Percentiles rank a stretch among this genome's conserved stretches.
These are phyloP conservation scores for Coremacera marginata DNA, from an alignment of 2,888 invertebrate genomes.

Conservation along the genomic window DNA sequence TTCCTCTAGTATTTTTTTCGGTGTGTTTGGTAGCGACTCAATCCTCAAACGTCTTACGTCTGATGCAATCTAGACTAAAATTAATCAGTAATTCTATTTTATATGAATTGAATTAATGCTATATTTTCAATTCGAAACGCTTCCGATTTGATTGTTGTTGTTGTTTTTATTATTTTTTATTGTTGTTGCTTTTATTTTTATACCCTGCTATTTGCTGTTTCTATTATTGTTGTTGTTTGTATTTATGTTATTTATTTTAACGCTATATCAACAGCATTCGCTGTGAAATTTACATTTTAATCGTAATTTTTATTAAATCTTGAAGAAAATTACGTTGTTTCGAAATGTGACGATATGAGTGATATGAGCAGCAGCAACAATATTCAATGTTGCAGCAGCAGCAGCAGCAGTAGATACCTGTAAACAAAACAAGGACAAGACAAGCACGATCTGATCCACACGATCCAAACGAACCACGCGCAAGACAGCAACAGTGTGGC, in stretches of 20 bases:
- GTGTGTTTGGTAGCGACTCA: too few species aligned
- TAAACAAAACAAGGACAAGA: not conserved
- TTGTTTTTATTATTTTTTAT: too few species aligned
- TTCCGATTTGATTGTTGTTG: too few species aligned
- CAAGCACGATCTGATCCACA: not conserved
- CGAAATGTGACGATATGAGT: conserved; percentile 11
- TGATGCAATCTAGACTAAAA: conserved; percentile 19
- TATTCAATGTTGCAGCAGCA: not conserved
- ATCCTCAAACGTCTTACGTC: not conserved
- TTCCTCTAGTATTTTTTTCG: too few species aligned
- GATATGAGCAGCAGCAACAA: conserved; percentile 20
- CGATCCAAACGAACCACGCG: not conserved
- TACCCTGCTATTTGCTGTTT: too few species aligned
- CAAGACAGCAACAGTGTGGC: not conserved
- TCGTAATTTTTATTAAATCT: not conserved
- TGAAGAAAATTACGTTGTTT: not conserved
- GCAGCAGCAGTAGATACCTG: not conserved
- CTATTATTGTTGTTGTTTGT: too few species aligned
- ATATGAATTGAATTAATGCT: conserved; percentile 11
- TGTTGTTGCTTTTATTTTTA: too few species aligned
- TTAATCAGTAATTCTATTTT: conserved; percentile 17
- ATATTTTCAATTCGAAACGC: too few species aligned
- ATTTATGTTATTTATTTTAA: too few species aligned
- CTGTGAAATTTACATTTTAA: not conserved
- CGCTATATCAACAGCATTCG: not conserved